These are phyloP conservation scores for Notothenia coriiceps DNA, from an alignment of 2,113 vertebrate species.

Conservation along the genomic window DNA sequence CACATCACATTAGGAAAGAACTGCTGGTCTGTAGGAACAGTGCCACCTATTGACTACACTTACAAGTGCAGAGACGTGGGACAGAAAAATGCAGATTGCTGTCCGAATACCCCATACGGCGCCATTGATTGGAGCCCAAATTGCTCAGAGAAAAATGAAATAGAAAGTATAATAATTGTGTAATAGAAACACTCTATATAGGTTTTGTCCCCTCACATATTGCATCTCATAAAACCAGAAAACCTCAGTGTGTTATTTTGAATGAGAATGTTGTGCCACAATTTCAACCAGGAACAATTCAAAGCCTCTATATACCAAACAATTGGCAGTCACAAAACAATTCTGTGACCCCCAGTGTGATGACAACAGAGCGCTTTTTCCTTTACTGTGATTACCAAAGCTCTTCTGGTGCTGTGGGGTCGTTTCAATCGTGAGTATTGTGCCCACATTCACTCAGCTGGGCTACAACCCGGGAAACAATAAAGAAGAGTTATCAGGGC, in stretches of 20 bases:
- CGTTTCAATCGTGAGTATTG: constrained; percentile 27
- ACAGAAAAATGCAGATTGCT: constrained; percentile 1
- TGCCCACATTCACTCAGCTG: constrained; percentile 44
- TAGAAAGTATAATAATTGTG: not conserved
- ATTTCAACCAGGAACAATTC: constrained; percentile 39
- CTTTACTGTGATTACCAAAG: constrained; percentile 60
- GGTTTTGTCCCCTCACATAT: not conserved
- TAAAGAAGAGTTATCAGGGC: constrained; percentile 50
- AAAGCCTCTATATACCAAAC: constrained; percentile 18
- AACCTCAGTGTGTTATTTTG: not conserved
- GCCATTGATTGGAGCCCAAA: not conserved
- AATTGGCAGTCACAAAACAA: constrained; percentile 40
- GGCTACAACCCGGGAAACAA: constrained; percentile 32
- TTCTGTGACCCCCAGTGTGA: constrained; percentile 28
- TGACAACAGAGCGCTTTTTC: constrained; percentile 17
- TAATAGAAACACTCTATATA: no score
- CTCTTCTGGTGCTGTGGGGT: constrained; percentile 37
- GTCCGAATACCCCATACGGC: not conserved
- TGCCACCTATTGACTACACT: constrained; percentile 71
- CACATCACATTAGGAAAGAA: constrained; percentile 4
- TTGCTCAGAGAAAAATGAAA: not conserved
- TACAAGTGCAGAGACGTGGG: constrained; percentile 32
- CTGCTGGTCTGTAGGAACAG: constrained; percentile 71
- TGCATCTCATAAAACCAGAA: constrained; percentile 1
- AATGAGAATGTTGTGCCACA: constrained; percentile 17